These are phyloP conservation scores for Cataglyphis hispanica DNA, from an alignment of 1,140 invertebrate genomes.

Conservation along the genomic window DNA sequence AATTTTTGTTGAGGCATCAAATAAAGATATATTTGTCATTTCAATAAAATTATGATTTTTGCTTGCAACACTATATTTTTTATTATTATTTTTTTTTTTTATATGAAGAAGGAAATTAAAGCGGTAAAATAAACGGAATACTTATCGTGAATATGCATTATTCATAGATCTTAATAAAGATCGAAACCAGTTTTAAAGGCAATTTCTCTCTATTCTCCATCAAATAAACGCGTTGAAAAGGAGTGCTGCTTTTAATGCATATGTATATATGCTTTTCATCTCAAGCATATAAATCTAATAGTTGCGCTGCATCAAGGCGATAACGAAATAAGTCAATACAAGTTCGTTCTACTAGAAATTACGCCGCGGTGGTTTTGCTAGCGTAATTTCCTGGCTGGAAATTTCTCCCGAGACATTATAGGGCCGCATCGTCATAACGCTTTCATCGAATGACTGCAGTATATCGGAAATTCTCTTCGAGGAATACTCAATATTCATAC, in stretches of 20 bases:
- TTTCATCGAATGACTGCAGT: not conserved
- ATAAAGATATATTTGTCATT: not conserved
- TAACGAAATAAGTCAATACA: conserved; percentile 47
- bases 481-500: conserved; percentile 1
- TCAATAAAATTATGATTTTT: not conserved
- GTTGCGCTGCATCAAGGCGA: conserved; percentile 6
- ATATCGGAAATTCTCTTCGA: conserved; percentile 22
- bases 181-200: not conserved
- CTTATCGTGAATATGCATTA: not conserved
- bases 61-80: not conserved
- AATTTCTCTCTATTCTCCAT: not conserved
- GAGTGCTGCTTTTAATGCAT: not conserved
- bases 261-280: not conserved
- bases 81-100: not conserved
- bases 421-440: too few relatives aligned
- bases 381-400: conserved; percentile 34
- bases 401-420: conserved; percentile 33
- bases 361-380: conserved; percentile 14
- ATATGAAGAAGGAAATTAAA: not conserved
- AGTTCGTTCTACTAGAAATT: conserved; percentile 42
- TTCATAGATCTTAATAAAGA: not conserved
- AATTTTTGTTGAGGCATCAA: not conserved
- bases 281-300: conserved; percentile 19
- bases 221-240: not conserved
- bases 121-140: not conserved